These are phyloP conservation scores for Liparis tanakae DNA, from an alignment of 2,797 vertebrate species.

Conservation along the genomic window DNA sequence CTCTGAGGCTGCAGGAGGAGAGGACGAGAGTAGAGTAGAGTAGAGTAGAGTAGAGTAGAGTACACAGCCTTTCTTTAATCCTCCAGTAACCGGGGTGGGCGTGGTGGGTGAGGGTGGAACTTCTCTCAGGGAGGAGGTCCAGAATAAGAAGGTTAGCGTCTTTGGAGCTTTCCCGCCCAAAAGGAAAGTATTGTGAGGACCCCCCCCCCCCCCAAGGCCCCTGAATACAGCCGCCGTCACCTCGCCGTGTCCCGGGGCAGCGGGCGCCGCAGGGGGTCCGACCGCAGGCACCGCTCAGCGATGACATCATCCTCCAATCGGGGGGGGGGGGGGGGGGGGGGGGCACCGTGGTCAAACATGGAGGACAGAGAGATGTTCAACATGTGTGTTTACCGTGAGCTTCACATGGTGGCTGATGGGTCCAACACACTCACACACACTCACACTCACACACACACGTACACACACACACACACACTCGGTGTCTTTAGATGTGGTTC, in stretches of 20 bases:
- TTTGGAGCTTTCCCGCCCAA: constrained; percentile 81
- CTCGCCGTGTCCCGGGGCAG: constrained; percentile 33
- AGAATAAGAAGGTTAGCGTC: constrained; percentile 63
- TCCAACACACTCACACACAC: background rate
- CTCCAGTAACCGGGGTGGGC: too few species aligned
- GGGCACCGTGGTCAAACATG: too few species aligned
- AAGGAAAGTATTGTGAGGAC: constrained; percentile 65
- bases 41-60: too few species aligned
- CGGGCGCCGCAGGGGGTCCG: constrained; percentile 49
- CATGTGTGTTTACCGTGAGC: too few species aligned
- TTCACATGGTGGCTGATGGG: background rate
- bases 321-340: too few species aligned
- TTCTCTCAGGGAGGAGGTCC: constrained; percentile 61
- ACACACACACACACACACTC: background rate
- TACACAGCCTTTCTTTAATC: too few species aligned
- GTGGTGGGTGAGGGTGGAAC: constrained; percentile 67
- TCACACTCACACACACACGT: background rate
- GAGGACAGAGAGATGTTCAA: background rate
- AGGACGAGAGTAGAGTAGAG: too few species aligned
- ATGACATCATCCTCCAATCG: constrained; percentile 54
- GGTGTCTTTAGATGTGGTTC: background rate
- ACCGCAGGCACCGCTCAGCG: constrained; percentile 52
- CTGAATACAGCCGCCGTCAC: constrained; percentile 71
- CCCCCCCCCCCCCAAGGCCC: too few species aligned
- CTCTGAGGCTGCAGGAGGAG: constrained; percentile 74